Evolutionary conservation across 2,888 invertebrate genomes (phyloP).

Genomic region (Cephus sareptanus): DNA sequence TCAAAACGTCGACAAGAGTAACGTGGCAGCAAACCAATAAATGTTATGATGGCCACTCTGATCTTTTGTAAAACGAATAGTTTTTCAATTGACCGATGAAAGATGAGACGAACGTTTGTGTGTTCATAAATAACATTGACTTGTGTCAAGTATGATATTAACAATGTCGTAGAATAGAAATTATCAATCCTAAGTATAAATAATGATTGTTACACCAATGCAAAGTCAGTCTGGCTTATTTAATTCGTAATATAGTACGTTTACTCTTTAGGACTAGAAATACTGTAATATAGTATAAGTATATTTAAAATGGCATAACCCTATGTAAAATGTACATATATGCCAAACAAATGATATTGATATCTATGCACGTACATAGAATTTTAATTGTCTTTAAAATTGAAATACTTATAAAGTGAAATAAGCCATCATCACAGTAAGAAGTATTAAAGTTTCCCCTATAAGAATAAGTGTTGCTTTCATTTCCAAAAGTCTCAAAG

Average conservation of each 20-base stretch:
- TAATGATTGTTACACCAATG: not conserved
- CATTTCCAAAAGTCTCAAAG: not conserved
- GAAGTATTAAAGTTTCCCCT: not conserved
- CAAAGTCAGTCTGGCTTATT: not conserved
- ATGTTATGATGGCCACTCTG: slow-evolving; percentile 2
- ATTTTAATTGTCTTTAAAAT: not conserved
- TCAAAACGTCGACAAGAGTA: slow-evolving; percentile 47
- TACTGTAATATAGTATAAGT: no score
- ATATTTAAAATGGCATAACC: not conserved
- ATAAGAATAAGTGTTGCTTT: not conserved
- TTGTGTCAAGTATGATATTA: not conserved
- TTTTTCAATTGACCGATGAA: not conserved
- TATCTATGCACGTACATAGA: not conserved
- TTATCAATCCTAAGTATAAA: not conserved
- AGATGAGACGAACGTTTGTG: not conserved
- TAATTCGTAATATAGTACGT: not conserved
- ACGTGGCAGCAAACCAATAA: slow-evolving; percentile 55
- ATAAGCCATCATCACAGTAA: not conserved
- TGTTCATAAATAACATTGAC: not conserved
- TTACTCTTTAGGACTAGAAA: not conserved
- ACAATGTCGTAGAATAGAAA: not conserved
- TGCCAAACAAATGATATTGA: not conserved
- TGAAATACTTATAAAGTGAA: not conserved
- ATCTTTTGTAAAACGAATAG: not conserved
- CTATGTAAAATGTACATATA: not conserved